Evolutionary conservation across 2,113 vertebrate species (phyloP).

Genomic region (Recurvirostra avosetta): DNA sequence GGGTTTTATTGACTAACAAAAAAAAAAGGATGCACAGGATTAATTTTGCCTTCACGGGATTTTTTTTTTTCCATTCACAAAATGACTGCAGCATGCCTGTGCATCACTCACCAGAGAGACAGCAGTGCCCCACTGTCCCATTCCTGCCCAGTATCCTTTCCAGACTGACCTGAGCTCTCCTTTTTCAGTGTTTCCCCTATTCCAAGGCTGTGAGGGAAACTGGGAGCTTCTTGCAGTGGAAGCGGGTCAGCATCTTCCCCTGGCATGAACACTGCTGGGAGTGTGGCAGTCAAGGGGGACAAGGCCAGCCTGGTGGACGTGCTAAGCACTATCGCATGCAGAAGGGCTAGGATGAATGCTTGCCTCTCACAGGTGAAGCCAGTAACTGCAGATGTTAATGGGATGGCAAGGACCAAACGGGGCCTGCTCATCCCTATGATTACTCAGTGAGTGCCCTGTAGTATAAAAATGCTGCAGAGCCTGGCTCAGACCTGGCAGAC

Average conservation of each 20-base stretch:
- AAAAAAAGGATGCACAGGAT: background rate
- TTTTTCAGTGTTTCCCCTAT: background rate
- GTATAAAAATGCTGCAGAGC: background rate
- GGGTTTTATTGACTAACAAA: background rate
- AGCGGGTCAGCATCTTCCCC: background rate
- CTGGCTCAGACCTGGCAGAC: background rate
- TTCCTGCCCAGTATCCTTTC: background rate
- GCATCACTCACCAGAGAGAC: background rate
- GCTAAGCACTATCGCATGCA: fast-evolving
- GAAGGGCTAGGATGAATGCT: background rate
- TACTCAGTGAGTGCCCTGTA: background rate
- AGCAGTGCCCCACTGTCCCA: background rate
- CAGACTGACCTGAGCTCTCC: background rate
- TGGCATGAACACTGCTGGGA: background rate
- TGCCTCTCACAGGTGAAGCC: background rate
- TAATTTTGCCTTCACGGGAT: background rate
- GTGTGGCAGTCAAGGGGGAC: too few relatives aligned
- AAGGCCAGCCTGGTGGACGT: background rate
- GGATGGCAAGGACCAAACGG: background rate
- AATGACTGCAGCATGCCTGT: background rate
- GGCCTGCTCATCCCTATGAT: background rate
- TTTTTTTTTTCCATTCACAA: background rate
- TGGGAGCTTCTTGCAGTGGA: background rate
- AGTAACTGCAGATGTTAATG: background rate
- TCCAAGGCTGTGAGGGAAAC: background rate